Evolutionary conservation across 2,888 invertebrate genomes (phyloP), one percentile per base, ranked within the genome.

Genomic region (Dinocampus coccinellae): DNA sequence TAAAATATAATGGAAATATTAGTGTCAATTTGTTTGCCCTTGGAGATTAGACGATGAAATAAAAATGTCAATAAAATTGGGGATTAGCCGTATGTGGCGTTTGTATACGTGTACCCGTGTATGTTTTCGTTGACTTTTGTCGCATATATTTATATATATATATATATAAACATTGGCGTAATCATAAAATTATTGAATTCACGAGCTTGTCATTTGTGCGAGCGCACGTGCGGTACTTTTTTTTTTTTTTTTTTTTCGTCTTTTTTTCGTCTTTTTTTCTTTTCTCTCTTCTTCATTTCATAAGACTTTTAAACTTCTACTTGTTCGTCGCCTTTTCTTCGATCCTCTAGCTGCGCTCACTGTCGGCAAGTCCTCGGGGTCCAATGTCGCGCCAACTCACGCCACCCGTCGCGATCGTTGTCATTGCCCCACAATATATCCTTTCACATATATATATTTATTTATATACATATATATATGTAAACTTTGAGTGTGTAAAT

Each of bases 341-440:
- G 33, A 16, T 10, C 55, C 24, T 73, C 70, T 67, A 76, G 7
- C 3, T 29, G n/a, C 74, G 69, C 73, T 74, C 79, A 78, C 82
- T 84, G 84, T 85, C 85, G 84, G 83, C 84, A 77, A 79, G 81
- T 83, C 66, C 70, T 70, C 70, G 60, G 67, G 65, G 53, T 42
- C 33, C 47, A 55, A 74, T 76, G 75, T 73, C 75, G 61, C 63
- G 84, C 82, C 81, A 80, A 85, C 86, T 86, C 86, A 86, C 82
- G 83, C 83, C 82, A 81, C 86, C 86, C 77, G 86, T 78, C 79
- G 86, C 58, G 86, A 79, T 81, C 84, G 85, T 84, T 86, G 86
- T 87, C 86, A 86, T 87, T 87, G 83, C 75, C 73, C 29, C 34
- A 52, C 53, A 55, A 26, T 34, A 33, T 20, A 58, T 39, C n/a